Evolutionary conservation across 2,888 invertebrate genomes (phyloP).

Genomic region (Agriopis aurantiaria): DNA sequence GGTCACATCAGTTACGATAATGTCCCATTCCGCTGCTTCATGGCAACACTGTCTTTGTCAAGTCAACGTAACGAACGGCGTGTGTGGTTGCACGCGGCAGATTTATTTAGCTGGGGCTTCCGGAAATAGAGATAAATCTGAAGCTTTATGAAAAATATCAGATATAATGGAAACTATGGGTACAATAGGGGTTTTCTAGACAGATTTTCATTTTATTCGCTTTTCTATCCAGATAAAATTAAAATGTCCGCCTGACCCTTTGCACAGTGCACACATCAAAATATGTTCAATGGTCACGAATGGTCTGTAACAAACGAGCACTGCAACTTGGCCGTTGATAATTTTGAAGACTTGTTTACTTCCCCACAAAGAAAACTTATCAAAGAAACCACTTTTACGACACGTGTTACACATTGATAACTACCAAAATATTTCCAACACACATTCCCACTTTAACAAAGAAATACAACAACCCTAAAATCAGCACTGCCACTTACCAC

Average conservation of each 20-base stretch:
- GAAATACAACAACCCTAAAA: conserved; percentile 42
- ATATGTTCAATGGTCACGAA: too few relatives aligned
- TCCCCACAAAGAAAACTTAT: neutral
- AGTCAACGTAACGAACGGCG: conserved; percentile 15
- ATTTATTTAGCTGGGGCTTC: conserved; percentile 3
- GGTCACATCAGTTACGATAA: conserved; percentile 31
- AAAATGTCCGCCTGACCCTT: too few relatives aligned
- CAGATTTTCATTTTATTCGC: neutral
- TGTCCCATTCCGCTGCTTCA: conserved; percentile 22
- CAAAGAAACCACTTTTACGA: conserved; percentile 34
- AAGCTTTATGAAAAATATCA: neutral
- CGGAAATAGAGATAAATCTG: neutral
- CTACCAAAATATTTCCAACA: conserved; percentile 33
- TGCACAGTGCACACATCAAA: too few relatives aligned
- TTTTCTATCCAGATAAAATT: too few relatives aligned
- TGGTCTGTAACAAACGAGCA: too few relatives aligned
- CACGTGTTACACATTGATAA: conserved; percentile 28
- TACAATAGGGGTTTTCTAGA: neutral
- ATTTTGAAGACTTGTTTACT: neutral
- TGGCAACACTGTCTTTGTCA: conserved; percentile 19
- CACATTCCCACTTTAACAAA: conserved; percentile 46
- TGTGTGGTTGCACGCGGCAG: neutral
- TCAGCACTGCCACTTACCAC: conserved; percentile 41
- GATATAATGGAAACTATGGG: neutral
- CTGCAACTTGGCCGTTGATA: too few relatives aligned